Evolutionary conservation across 2,113 vertebrate species (phyloP).

Genomic region (Parotia lawesii): DNA sequence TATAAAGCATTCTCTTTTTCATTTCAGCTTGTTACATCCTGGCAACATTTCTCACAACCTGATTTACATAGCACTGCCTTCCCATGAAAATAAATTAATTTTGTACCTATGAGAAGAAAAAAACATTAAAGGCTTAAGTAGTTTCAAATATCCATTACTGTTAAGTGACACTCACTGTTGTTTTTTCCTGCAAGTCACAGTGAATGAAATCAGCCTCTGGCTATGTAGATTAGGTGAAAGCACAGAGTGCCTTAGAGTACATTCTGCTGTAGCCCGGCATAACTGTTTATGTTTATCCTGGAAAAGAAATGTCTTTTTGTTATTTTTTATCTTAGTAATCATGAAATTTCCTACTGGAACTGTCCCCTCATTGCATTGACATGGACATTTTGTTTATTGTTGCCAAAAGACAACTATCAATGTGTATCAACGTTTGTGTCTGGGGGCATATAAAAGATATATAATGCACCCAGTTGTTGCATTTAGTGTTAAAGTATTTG

Average conservation of each 20-base stretch:
- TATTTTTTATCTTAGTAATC: neutral
- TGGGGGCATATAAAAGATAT: neutral
- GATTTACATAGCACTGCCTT: neutral
- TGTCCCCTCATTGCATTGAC: neutral
- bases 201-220: neutral
- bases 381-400: neutral
- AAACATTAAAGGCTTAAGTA: neutral
- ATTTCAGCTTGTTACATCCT: neutral
- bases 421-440: neutral
- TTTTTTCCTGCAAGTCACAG: neutral
- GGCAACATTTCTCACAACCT: neutral
- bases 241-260: neutral
- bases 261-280: neutral
- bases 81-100: neutral
- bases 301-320: neutral
- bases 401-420: neutral
- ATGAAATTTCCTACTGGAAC: neutral
- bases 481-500: neutral
- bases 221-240: neutral
- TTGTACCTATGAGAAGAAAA: neutral
- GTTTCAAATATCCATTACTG: neutral
- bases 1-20: neutral
- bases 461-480: neutral
- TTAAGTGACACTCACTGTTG: neutral
- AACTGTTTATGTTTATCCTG: neutral